phyloP scores from a whole-genome alignment of 2,113 vertebrate species.

The Laterallus jamaicensis region DNA sequence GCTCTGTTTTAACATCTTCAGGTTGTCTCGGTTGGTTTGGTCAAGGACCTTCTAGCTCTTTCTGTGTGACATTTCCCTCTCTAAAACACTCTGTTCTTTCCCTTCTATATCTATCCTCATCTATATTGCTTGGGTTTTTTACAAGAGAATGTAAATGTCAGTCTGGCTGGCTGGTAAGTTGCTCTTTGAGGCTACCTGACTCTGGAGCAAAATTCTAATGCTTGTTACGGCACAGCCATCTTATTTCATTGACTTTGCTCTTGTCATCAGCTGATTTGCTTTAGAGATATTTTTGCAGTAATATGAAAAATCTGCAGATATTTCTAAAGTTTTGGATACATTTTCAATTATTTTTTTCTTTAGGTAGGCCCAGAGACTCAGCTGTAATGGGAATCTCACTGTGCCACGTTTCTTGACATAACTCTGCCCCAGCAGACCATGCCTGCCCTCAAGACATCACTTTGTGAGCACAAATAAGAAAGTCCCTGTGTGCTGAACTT shows the following conservation, averaged over 20 bases:
- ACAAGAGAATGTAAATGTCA: not conserved
- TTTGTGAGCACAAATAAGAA: not conserved
- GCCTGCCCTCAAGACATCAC: no score
- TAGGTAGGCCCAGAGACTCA: not conserved
- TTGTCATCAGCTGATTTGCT: not conserved
- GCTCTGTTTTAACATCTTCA: not conserved
- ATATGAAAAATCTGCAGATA: not conserved
- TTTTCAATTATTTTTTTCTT: not conserved
- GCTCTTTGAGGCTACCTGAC: not conserved
- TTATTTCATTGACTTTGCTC: not conserved
- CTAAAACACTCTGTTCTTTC: not conserved
- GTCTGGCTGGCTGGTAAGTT: not conserved
- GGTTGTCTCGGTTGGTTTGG: no score
- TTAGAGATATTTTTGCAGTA: not conserved
- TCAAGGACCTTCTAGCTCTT: not conserved
- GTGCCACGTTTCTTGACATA: not conserved
- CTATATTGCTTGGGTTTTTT: no score
- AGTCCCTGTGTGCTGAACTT: not conserved
- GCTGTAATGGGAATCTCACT: not conserved
- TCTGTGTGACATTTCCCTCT: not conserved
- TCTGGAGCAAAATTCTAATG: not conserved
- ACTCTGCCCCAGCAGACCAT: not conserved
- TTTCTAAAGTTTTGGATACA: not conserved
- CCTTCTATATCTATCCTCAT: not conserved
- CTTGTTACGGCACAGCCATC: rapidly evolving